Conservation (phyloP, 2,113 vertebrate genomes). For the Oceanodroma tethys region DNA sequence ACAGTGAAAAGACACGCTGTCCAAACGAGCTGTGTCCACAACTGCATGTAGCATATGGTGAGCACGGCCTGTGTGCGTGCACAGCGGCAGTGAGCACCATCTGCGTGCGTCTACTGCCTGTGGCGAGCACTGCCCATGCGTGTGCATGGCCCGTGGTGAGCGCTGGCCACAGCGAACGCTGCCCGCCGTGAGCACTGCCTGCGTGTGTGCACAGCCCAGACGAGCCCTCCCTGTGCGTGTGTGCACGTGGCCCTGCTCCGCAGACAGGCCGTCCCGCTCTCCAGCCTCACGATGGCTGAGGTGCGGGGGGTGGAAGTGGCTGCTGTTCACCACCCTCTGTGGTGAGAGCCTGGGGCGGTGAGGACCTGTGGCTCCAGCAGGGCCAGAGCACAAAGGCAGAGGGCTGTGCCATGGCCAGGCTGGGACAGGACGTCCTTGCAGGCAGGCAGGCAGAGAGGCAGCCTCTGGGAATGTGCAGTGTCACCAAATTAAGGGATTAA, state of each 20-base stretch:
- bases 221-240: background rate
- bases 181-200: background rate
- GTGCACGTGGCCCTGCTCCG: background rate
- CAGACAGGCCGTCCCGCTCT: background rate
- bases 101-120: background rate
- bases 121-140: accelerated
- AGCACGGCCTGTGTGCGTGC: background rate
- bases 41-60: too few species aligned
- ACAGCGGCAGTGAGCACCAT: background rate
- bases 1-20: background rate
- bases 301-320: too few species aligned
- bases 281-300: background rate
- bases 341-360: background rate
- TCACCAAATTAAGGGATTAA: slow-evolving; percentile 17
- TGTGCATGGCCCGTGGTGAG: background rate
- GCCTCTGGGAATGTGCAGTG: background rate
- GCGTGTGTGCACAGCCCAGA: background rate
- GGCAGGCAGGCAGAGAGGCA: background rate
- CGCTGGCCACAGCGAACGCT: background rate
- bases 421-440: background rate
- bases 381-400: background rate
- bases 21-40: background rate
- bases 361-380: background rate
- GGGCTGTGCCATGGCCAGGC: background rate
- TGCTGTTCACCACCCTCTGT: background rate